Evolutionary conservation across 1,140 invertebrate genomes (phyloP).

Genomic region (Elysia chlorotica): DNA sequence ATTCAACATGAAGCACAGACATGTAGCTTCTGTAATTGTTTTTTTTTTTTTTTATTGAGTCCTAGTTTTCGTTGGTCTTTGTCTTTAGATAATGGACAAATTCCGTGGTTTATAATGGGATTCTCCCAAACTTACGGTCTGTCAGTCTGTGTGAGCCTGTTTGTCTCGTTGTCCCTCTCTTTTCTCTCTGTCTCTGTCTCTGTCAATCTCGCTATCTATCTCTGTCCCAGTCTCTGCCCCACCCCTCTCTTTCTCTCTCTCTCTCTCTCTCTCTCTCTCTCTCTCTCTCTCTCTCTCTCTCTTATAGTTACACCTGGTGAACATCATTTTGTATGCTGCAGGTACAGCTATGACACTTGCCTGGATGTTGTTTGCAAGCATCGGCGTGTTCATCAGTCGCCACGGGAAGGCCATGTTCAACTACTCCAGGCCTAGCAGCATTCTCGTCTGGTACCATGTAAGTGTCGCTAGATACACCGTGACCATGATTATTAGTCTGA

Average conservation of each 20-base stretch:
- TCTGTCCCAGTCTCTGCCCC: background rate
- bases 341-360: slow-evolving; percentile 5
- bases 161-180: too few species aligned
- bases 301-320: background rate
- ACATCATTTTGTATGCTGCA: background rate
- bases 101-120: too few species aligned
- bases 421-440: background rate
- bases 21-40: too few species aligned
- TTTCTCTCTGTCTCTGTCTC: too few species aligned
- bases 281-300: background rate
- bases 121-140: too few species aligned
- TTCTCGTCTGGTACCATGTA: slow-evolving; percentile 11
- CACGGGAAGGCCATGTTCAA: slow-evolving; percentile 9
- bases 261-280: background rate
- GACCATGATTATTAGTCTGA: too few species aligned
- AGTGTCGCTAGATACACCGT: background rate
- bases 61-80: too few species aligned
- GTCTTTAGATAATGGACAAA: too few species aligned
- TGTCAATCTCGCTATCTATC: too few species aligned
- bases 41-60: too few species aligned
- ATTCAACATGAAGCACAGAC: too few species aligned
- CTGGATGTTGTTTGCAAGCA: slow-evolving; percentile 12
- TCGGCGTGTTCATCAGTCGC: background rate
- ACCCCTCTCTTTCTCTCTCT: background rate
- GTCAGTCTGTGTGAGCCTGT: too few species aligned